These are phyloP conservation scores for Leuciscus waleckii DNA, from an alignment of 2,797 vertebrate genomes.

Conservation along the genomic window DNA sequence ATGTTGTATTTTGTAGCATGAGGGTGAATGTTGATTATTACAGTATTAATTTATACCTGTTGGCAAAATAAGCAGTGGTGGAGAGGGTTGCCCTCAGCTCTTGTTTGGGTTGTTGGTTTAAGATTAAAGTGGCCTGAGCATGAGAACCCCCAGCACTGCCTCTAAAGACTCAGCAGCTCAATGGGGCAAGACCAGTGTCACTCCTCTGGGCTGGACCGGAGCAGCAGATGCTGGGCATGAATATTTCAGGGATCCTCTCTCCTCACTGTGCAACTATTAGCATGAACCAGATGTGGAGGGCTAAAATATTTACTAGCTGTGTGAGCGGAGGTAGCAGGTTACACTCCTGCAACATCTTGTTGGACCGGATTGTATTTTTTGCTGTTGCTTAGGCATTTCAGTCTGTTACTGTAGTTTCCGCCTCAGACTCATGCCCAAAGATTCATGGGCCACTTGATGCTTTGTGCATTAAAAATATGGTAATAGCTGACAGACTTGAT, in stretches of 20 bases:
- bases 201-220: constrained; percentile 33
- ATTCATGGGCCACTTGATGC: too few relatives aligned
- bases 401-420: constrained; percentile 12
- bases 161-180: constrained; percentile 21
- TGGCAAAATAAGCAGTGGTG: constrained; percentile 74
- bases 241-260: constrained; percentile 76
- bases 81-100: constrained; percentile 75
- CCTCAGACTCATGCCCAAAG: not conserved
- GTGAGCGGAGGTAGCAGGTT: constrained; percentile 25
- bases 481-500: not conserved
- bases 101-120: constrained; percentile 62
- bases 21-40: not conserved
- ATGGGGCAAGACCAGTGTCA: constrained; percentile 11
- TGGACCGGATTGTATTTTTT: not conserved
- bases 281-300: constrained; percentile 83
- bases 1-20: not conserved
- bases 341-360: constrained; percentile 28
- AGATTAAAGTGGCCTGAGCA: not conserved
- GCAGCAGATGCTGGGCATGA: constrained; percentile 82
- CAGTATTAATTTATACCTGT: not conserved
- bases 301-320: constrained; percentile 83
- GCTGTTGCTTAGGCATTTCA: not conserved
- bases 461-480: not conserved
- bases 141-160: constrained; percentile 14
- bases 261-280: constrained; percentile 76